Evolutionary conservation across 2,888 invertebrate species (phyloP), one percentile per base, ranked within the genome.

Genomic region (Heliconius charithonia): DNA sequence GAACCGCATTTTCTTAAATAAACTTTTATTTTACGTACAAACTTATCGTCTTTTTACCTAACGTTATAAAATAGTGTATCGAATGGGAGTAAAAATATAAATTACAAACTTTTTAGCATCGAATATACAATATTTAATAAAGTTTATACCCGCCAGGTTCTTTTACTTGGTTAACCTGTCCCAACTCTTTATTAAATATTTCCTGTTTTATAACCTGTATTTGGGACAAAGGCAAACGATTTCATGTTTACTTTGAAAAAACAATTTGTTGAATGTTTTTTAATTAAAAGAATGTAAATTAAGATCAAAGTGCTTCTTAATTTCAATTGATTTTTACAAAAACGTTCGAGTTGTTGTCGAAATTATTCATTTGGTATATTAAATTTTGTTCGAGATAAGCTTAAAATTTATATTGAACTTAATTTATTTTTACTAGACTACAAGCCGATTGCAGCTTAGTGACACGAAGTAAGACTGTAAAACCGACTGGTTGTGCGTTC

Each of bases 61-160:
- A 41, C 66, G 71, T 29, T n/a, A 77, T 77, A 74, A 79, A 76
- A 51, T 73, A 67, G 73, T 76, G 69, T 69, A 79, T 73, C 73
- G 69, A 62, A 76, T 74, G 67, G 62, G 37, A 67, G 73, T 76
- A 73, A 62, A 73, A 76, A 77, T 75, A 79, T 77, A 77, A 77
- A 77, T 77, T 73, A 67, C 4, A 66, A 79, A 79, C 74, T 79
- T 76, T 79, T 65, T 70, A 74, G 12, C 74, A 63, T 63, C 73
- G 63, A 67, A 65, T 70, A 63, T 75, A 70, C 74, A 63, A 73
- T 75, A 70, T 79, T 75, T 75, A 77, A 77, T 73, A 77, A 77
- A 79, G 56, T 77, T 75, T 62, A 51, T 45, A 65, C 70, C 37
- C 37, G 27, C 32, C 65, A 74, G 51, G 56, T 77, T 59, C 76